phyloP scores from a whole-genome alignment of 2,113 vertebrate species.

The Oncorhynchus nerka region DNA sequence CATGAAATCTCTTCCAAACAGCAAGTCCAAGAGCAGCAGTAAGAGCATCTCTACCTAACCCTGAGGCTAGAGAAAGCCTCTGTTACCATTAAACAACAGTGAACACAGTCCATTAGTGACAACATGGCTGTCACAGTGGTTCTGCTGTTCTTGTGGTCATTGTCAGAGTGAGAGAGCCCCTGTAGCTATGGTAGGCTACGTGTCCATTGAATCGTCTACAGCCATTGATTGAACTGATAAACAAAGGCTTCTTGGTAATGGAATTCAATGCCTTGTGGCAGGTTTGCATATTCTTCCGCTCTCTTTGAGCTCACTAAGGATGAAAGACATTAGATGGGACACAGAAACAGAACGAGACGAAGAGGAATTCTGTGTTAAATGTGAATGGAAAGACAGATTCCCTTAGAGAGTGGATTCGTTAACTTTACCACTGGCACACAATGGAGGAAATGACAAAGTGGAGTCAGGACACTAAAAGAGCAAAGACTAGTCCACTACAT shows the following conservation, averaged over 20 bases:
- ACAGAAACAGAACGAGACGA: not conserved
- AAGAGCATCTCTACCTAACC: not conserved
- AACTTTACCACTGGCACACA: not conserved
- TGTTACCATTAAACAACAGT: not conserved
- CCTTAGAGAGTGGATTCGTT: constrained; percentile 12
- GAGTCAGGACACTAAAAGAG: constrained; percentile 2
- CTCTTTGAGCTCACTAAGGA: constrained; percentile 9
- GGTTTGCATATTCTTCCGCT: constrained; percentile 31
- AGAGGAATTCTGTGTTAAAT: not conserved
- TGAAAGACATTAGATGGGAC: constrained; percentile 1
- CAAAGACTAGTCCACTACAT: not conserved
- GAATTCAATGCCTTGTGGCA: constrained; percentile 30
- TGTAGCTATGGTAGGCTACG: constrained; percentile 3
- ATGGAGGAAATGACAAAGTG: constrained; percentile 6
- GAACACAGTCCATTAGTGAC: not conserved
- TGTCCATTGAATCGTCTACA: constrained; percentile 9
- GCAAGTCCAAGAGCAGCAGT: not conserved
- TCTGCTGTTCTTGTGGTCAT: not conserved
- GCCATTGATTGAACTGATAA: constrained; percentile 36
- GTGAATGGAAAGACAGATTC: not conserved
- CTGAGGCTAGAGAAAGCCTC: constrained; percentile 1
- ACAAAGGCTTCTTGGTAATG: constrained; percentile 25
- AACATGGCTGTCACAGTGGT: not conserved
- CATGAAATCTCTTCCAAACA: not conserved
- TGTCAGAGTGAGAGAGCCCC: constrained; percentile 11